Percentiles rank a stretch among this genome's conserved stretches.
phyloP scores from a whole-genome alignment of 2,113 vertebrate species.

The Thunnus thynnus region DNA sequence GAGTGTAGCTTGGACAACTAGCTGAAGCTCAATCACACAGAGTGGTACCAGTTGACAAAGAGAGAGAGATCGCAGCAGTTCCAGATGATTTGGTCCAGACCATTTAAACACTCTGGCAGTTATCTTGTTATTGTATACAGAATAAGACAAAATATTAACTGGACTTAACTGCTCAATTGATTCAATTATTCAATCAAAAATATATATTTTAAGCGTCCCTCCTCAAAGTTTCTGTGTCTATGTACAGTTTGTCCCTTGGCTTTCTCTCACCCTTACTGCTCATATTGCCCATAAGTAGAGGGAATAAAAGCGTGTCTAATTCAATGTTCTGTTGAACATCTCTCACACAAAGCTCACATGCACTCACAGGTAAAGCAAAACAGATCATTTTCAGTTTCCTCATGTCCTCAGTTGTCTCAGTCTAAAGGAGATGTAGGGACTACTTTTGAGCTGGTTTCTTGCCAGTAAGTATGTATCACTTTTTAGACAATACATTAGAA shows the following conservation, averaged over 20 bases:
- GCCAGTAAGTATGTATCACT: not conserved
- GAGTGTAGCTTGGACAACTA: conserved; percentile 42
- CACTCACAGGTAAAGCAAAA: conserved; percentile 33
- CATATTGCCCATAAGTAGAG: conserved; percentile 19
- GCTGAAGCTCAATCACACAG: conserved; percentile 36
- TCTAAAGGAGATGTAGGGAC: not conserved
- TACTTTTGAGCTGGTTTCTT: not conserved
- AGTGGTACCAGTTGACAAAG: conserved; percentile 10
- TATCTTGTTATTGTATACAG: conserved; percentile 9
- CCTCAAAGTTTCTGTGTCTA: conserved; percentile 11
- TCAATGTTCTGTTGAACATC: conserved; percentile 68
- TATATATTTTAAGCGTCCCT: conserved; percentile 12
- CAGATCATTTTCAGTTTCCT: conserved; percentile 21
- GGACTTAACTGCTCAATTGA: conserved; percentile 17
- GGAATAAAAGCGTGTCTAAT: conserved; percentile 62
- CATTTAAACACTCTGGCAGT: conserved; percentile 29
- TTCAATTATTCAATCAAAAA: conserved; percentile 35
- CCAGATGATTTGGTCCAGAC: conserved; percentile 45
- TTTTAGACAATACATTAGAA: not conserved
- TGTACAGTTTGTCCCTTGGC: conserved; percentile 43
- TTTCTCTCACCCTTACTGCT: conserved; percentile 2
- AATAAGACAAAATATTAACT: conserved; percentile 12
- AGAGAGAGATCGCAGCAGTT: conserved; percentile 33
- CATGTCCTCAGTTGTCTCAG: conserved; percentile 1
- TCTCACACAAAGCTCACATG: conserved; percentile 40